phyloP scores from a whole-genome alignment of 2,888 invertebrate genomes.

The Aelia acuminata region DNA sequence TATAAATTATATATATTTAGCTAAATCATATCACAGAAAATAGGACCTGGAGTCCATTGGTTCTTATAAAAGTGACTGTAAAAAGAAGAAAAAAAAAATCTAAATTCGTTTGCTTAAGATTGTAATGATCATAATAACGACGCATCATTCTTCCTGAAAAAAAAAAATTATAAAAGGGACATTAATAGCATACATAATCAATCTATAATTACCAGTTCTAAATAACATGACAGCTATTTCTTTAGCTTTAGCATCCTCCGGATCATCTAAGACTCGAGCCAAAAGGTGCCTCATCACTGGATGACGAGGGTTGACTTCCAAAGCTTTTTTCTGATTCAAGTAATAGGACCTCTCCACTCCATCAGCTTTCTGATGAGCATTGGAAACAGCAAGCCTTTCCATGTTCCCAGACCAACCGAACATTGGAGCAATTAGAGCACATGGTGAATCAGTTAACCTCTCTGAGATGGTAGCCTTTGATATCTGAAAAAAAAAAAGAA shows the following conservation, averaged over 20 bases:
- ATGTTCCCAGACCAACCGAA: constrained; percentile 99
- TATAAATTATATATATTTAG: too few relatives aligned
- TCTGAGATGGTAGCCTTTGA: constrained; percentile 89
- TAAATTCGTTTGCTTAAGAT: background rate
- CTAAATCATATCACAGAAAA: too few relatives aligned
- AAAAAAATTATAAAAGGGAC: background rate
- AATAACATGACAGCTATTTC: constrained; percentile 91
- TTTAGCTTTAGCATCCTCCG: constrained; percentile 82
- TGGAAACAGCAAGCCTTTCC: constrained; percentile 95
- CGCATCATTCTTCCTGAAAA: background rate
- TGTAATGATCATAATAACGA: too few relatives aligned
- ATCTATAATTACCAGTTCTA: constrained; percentile 74
- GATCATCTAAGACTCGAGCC: constrained; percentile 83
- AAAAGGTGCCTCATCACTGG: constrained; percentile 94
- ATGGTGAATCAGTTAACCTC: constrained; percentile 91
- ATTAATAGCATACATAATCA: background rate
- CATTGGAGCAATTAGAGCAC: constrained; percentile 94
- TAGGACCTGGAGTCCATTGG: too few relatives aligned
- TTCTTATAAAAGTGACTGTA: too few relatives aligned
- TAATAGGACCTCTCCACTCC: constrained; percentile 92
- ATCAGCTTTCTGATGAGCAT: constrained; percentile 96
- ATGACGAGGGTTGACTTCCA: constrained; percentile 98
- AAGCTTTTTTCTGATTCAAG: constrained; percentile 93
- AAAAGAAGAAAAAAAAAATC: too few relatives aligned
- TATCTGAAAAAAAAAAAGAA: constrained; percentile 71